Percentiles rank a stretch among this genome's conserved stretches.
Evolutionary conservation across 2,888 invertebrate genomes (phyloP).

Genomic region (Osedax frankpressi): DNA sequence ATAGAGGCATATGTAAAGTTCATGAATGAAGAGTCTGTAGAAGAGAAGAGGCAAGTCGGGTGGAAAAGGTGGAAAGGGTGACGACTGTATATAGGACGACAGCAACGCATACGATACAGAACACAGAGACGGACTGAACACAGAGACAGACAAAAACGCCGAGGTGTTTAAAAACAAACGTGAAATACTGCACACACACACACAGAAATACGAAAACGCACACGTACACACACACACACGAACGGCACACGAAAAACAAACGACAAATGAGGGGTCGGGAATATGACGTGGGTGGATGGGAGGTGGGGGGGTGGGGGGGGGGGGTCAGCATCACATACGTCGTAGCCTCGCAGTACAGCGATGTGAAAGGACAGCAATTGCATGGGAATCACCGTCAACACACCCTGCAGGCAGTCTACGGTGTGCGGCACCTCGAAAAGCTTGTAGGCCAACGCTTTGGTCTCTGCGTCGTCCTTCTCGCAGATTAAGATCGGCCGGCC

Average conservation of each 20-base stretch:
- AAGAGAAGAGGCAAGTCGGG: too few species aligned
- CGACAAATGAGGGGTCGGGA: neutral
- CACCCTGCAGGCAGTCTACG: slow-evolving; percentile 84
- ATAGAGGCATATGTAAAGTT: too few species aligned
- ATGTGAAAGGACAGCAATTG: slow-evolving; percentile 95
- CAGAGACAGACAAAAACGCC: neutral
- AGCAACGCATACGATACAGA: too few species aligned
- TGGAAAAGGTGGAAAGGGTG: too few species aligned
- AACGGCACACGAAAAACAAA: neutral
- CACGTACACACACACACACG: neutral
- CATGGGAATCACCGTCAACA: slow-evolving; percentile 94
- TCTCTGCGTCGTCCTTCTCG: slow-evolving; percentile 81
- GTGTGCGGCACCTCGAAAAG: slow-evolving; percentile 79
- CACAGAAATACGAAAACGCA: neutral
- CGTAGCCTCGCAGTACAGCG: slow-evolving; percentile 50
- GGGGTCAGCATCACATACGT: slow-evolving; percentile 24
- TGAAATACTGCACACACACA: neutral
- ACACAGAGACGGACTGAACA: neutral
- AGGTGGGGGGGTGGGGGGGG: neutral
- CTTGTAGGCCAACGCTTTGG: slow-evolving; percentile 63
- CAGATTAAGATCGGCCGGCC: slow-evolving; percentile 88
- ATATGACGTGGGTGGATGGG: neutral
- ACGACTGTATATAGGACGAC: too few species aligned
- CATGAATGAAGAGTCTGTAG: too few species aligned
- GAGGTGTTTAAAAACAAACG: neutral